Percentiles rank a stretch among this genome's conserved stretches.
These are phyloP conservation scores for Columba guinea DNA, from an alignment of 2,797 vertebrate species.

Conservation along the genomic window DNA sequence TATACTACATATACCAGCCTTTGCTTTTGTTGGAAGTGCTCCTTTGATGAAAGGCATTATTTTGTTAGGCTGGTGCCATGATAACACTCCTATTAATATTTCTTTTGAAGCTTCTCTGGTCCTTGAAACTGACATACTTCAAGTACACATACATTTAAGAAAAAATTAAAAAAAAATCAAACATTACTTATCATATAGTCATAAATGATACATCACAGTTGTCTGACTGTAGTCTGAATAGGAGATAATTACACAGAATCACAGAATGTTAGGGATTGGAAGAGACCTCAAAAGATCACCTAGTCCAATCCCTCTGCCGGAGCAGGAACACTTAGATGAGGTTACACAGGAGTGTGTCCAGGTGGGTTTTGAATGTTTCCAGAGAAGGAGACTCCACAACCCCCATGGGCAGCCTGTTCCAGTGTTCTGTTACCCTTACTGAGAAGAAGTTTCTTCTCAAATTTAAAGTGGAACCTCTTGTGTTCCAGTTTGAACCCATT, in stretches of 20 bases:
- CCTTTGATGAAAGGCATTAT: neutral
- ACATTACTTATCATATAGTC: neutral
- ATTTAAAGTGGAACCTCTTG: no score
- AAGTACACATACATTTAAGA: neutral
- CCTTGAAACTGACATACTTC: neutral
- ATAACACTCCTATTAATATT: neutral
- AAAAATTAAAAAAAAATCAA: neutral
- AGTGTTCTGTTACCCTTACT: no score
- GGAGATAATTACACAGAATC: neutral
- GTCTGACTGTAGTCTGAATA: neutral
- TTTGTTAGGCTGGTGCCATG: neutral
- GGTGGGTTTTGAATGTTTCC: no score
- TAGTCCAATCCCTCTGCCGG: no score
- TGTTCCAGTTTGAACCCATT: no score
- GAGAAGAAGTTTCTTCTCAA: no score
- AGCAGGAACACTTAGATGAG: no score
- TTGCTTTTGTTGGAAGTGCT: neutral
- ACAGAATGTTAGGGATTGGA: no score
- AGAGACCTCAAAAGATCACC: no score
- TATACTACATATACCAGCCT: neutral
- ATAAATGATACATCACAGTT: conserved; percentile 30
- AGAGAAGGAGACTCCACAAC: no score
- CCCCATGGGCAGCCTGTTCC: no score
- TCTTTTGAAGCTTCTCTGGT: conserved; percentile 6
- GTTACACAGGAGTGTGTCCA: no score